Evolutionary conservation across 64 coral and sea anemone species (phyloP), one percentile per base, ranked within the genome.

Genomic region (Acropora tenuis): DNA sequence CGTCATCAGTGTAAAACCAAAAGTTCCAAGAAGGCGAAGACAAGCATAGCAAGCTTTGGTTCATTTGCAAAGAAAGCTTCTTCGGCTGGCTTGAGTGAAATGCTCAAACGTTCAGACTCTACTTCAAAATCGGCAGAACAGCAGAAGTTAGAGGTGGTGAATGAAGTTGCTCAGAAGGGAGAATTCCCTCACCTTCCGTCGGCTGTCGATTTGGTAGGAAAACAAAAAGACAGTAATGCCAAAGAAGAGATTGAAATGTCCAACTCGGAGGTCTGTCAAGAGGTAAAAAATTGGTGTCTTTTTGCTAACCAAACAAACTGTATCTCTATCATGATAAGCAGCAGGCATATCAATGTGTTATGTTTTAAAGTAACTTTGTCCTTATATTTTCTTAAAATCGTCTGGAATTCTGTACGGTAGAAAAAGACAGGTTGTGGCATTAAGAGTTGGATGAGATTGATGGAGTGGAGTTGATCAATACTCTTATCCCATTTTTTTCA

Each of bases 1-100:
- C 73, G 87, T 18, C 97, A 99, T 52, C 94, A 96, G 47, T 82
- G 92, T 11, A 95, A 77, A 84, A 43, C 83, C 73, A 81, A 49
- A 79, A 59, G 66, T 4, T 93, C 90, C 60, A 89, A 90, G 71
- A 98, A 86, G 48, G 40, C 73, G 16, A 97, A 93, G 59, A 11
- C 91, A 13, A 16, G 75, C 41, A 93, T 89, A 20, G 58, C 76
- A 44, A 97, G 84, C 65, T 52, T 93, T 87, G 80, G 80, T 17
- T 85, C 82, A 72, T 85, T 85, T 67, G 65, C 63, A 69, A 85
- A 85, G 82, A 85, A 85, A 85, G 42, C 61, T 68, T 66, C 90
- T 66, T 50, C 91, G 58, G 44, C 71, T 48, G 82, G 82, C 6
- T 66, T 85, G 17, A 48, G 43, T 71, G 82, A 85, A 47, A 69